Base-by-base conservation (phyloP, 2,888 invertebrate genomes). In the Halictus ligatus region DNA sequence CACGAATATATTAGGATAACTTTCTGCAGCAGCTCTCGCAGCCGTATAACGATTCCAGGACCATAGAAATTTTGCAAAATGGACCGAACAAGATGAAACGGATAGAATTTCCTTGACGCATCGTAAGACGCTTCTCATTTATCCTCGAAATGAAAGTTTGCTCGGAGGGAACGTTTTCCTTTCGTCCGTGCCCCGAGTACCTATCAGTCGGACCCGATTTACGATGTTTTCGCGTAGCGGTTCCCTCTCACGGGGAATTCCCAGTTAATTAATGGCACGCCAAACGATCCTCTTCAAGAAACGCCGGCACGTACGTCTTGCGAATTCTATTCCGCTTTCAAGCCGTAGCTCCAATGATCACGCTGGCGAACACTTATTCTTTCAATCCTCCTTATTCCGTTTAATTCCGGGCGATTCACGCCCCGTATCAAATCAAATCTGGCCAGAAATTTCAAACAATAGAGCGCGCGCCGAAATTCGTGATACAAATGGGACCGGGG, bases 181-280 rank as follows among this genome's bases (percentile, higher is more conserved):
- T 67, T 35, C 18, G 67, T 67, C 67, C 67, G 67, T 35, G 67
- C 18, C 2, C 15, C 35, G 67, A 67, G 29, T 67, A 35, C 15
- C 67, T 67, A 67, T 35, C 25, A 29, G 54, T 40, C 29, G n/a
- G 21, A 21, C 15, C 43, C 29, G 74, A 82, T 82, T 82, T 82
- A 82, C 43, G n/a, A 69, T 43, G 67, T 46, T 50, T 46, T 43
- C 21, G 67, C 29, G 81, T 40, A 54, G 29, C 29, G n/a, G 15
- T 2, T 4, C 71, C 21, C 46, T 46, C 46, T 25, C 29, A 29
- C 35, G 67, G 67, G 6, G 67, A 35, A 67, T 35, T 29, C 67
- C 21, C 35, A 1, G 67, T 80, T 80, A 82, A 79, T 82, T 75
- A 74, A 67, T 21, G 54, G 6, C 25, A 13, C 71, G 50, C n/a